Percentiles rank a stretch among this genome's conserved stretches.
Conservation (phyloP, 1,140 invertebrate species). For the Kradibia gibbosae region DNA sequence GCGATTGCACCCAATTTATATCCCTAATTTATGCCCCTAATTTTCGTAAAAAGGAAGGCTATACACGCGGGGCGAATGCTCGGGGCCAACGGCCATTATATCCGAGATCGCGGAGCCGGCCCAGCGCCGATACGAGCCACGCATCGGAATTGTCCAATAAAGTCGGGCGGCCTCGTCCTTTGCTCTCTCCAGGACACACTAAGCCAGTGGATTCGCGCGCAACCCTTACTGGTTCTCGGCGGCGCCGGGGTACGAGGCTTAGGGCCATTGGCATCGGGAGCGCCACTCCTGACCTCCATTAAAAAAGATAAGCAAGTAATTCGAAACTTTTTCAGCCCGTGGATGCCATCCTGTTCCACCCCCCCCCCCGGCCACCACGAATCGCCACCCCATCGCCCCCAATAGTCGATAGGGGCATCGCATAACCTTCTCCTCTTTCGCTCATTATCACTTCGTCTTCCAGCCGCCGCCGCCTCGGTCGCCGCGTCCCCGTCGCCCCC, state of each 20-base stretch:
- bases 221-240: not conserved
- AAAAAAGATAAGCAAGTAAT: slow-evolving; percentile 43
- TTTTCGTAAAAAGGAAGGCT: not conserved
- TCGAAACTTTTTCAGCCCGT: slow-evolving; percentile 18
- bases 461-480: not conserved
- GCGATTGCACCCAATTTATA: not conserved
- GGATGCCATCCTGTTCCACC: not conserved
- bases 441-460: slow-evolving; percentile 43
- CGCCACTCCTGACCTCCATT: slow-evolving; percentile 8
- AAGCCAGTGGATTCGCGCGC: not conserved
- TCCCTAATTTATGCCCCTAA: not conserved
- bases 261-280: not conserved
- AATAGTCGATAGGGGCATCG: not conserved
- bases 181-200: not conserved
- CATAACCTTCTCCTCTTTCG: slow-evolving; percentile 34
- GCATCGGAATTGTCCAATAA: slow-evolving; percentile 11
- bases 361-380: not conserved
- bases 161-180: not conserved
- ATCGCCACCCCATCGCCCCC: not conserved
- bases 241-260: not conserved
- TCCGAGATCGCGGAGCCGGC: no score
- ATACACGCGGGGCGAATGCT: not conserved
- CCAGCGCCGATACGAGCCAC: not conserved
- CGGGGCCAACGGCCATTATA: not conserved
- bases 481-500: not conserved